Evolutionary conservation across 2,113 vertebrate species (phyloP).

Genomic region (Sula dactylatra): DNA sequence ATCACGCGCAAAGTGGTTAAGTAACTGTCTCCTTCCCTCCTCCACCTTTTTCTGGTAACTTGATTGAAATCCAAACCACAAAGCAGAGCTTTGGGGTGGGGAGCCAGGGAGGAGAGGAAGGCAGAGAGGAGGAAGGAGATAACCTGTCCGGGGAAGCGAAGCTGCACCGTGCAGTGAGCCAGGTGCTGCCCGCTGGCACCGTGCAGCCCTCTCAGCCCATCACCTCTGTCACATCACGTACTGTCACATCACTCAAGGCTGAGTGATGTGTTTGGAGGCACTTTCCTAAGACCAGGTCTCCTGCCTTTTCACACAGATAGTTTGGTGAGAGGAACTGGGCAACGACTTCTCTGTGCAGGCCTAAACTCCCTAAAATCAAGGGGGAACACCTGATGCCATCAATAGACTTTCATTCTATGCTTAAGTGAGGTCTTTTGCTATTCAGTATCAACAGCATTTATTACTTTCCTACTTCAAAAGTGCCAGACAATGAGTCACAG

Average conservation of each 20-base stretch:
- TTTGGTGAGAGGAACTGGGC: neutral
- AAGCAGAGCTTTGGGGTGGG: neutral
- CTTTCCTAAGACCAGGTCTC: neutral
- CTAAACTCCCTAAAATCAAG: neutral
- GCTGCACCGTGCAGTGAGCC: neutral
- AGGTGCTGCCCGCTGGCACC: rapidly evolving
- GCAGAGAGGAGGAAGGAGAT: neutral
- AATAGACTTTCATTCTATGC: neutral
- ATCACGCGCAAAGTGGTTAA: neutral
- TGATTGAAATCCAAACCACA: neutral
- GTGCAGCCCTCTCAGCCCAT: neutral
- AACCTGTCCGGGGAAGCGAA: neutral
- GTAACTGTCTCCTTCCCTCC: neutral
- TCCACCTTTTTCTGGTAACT: neutral
- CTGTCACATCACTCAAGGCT: too few relatives aligned
- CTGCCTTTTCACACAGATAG: neutral
- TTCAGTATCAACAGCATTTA: neutral
- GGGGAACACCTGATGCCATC: neutral
- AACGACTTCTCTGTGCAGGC: neutral
- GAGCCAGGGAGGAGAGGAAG: neutral
- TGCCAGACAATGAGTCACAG: neutral
- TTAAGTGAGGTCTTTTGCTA: neutral
- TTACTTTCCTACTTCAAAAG: neutral
- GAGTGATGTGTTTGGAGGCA: neutral
- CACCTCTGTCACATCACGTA: rapidly evolving